Evolutionary conservation across 2,797 vertebrate species (phyloP), one percentile per base, ranked within the genome.

Genomic region (Gobionotothen gibberifrons): DNA sequence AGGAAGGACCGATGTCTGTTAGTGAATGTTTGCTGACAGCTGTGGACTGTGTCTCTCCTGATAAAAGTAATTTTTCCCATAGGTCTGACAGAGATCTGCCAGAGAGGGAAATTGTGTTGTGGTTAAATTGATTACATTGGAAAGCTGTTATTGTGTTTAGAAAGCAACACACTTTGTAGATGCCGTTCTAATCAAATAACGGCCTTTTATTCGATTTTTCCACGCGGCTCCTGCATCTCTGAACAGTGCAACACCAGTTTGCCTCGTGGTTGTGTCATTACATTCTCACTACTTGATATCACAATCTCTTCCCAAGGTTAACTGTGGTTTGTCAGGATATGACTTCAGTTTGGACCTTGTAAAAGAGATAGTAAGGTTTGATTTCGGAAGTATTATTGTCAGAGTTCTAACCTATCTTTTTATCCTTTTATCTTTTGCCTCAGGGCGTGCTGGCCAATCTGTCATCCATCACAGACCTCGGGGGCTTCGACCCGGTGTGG

Each of bases 401-500:
- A 22, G 49, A 80, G 44, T 85, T 72, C 59, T 58, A 72, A 75
- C 39, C 44, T 7, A 19, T 49, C 4, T 58, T 56, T 76, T 87
- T 78, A 71, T 77, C 73, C 81, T 15, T 44, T 67, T 9, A 36
- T 64, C 10, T 64, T 64, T 52, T 2, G 72, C 73, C 60, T 26
- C 89, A 98, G 97, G 97, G 96, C 0, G 96, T 97, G 39, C 95
- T 98, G 88, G 96, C 96, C 87, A 98, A 98, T 86, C 94, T 98
- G 86, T 96, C 96, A 0, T 95, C 95, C 48, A 97, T 98, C 93
- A 97, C 97, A 17, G 96, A 98, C 82, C 93, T 98, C 22, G 96
- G 96, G 3, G 97, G 97, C 65, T 96, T 98, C 6, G 97, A 98
- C 88, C 97, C 97, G 0, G 97, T 98, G 58, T 98, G 97, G 97